Base-by-base conservation (phyloP, 2,888 invertebrate genomes). In the Abrostola tripartita region DNA sequence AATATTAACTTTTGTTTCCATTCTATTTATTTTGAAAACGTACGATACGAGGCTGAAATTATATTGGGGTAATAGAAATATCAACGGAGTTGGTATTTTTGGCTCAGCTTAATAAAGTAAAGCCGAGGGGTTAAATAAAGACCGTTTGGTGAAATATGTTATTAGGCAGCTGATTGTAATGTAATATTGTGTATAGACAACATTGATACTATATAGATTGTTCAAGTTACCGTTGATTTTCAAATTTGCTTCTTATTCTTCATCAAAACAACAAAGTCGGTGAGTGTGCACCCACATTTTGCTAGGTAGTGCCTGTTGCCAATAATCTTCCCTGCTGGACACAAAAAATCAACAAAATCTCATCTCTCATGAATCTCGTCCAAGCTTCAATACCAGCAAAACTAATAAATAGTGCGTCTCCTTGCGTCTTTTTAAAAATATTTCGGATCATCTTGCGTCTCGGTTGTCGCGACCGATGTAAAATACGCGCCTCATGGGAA, bases 401-500 rank as follows among this genome's bases (percentile, higher is more conserved):
- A 81, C 81, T 81, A 85, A 82, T 85, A 82, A 81, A 80, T 78
- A 75, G 73, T 70, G 68, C 58, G 66, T 80, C 73, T 76, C 63
- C 55, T 47, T 73, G 67, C 72, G 74, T 78, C 78, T 78, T 85
- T 81, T 88, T 86, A 81, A 83, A 88, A 88, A 89, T 86, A 88
- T 87, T 86, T 87, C 83, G 83, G 84, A 86, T 88, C 85, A 87
- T 87, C 86, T 86, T 82, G 75, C 82, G 82, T 83, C 85, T 79
- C 82, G 81, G 83, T 82, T 78, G 84, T 83, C 82, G 79, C 64
- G 71, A 78, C 67, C 80, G 81, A 84, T 83, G 89, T 90, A 88
- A 88, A 89, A 92, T 92, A 93, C 91, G 87, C 77, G 84, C 79
- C 93, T 88, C 93, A 36, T 74, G 93, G 93, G 93, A 92, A 93